phyloP scores from a whole-genome alignment of 1,140 invertebrate species.

The Meteorus sp. region DNA sequence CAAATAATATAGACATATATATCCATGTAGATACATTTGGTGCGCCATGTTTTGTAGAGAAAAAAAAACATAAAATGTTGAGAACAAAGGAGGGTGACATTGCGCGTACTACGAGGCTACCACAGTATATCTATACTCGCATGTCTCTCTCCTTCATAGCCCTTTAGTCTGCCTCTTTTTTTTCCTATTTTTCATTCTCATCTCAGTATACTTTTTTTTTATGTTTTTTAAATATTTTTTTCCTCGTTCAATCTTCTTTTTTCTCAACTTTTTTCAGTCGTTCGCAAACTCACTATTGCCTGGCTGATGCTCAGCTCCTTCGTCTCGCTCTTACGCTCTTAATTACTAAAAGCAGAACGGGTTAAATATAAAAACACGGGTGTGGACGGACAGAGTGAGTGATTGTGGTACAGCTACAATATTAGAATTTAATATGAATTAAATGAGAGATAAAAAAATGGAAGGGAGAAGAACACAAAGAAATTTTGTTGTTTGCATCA shows the following conservation, averaged over 20 bases:
- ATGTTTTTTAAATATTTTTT: conserved; percentile 15
- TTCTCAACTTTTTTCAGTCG: conserved; percentile 13
- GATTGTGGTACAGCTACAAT: too few species aligned
- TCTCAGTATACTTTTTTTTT: not conserved
- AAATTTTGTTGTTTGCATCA: too few species aligned
- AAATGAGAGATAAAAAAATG: too few species aligned
- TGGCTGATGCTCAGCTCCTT: conserved; percentile 17
- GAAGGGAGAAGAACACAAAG: too few species aligned
- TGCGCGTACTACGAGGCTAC: conserved; percentile 18
- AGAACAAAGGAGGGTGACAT: conserved; percentile 48
- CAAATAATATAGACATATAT: conserved; percentile 9
- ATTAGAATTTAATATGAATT: too few species aligned
- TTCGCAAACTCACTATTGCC: conserved; percentile 40
- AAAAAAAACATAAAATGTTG: conserved; percentile 34
- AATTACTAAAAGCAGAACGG: conserved; percentile 45
- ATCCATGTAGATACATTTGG: conserved; percentile 33
- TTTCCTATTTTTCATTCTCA: conserved; percentile 13
- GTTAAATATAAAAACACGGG: conserved; percentile 42
- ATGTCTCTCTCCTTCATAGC: conserved; percentile 20
- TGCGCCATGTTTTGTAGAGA: conserved; percentile 15
- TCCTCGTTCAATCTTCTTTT: conserved; percentile 26
- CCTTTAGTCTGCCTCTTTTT: conserved; percentile 22
- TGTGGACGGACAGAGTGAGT: not conserved
- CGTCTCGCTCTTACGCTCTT: conserved; percentile 30
- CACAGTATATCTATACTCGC: conserved; percentile 6